Percentiles rank a stretch among this genome's conserved stretches.
Conservation (phyloP, 2,113 vertebrate genomes). For the Engraulis encrasicolus region DNA sequence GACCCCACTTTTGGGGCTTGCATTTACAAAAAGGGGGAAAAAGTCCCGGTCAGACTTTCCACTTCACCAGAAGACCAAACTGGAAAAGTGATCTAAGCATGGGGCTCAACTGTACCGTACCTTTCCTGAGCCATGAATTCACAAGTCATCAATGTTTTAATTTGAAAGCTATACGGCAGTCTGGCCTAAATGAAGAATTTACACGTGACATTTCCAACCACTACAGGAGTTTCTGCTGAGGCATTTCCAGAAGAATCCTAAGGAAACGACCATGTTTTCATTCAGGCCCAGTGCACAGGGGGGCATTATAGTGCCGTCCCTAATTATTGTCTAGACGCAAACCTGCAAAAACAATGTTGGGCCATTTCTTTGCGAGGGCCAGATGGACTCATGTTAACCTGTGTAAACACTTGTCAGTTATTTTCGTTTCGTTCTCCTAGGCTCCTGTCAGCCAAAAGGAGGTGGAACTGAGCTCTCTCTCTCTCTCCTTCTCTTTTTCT, state of each 20-base stretch:
- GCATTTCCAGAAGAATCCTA: not conserved
- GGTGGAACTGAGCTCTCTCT: not conserved
- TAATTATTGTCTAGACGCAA: conserved; percentile 16
- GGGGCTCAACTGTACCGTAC: conserved; percentile 8
- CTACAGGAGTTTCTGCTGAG: not conserved
- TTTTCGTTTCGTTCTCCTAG: not conserved
- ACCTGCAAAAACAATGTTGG: not conserved
- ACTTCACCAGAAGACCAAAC: not conserved
- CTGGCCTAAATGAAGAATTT: not conserved
- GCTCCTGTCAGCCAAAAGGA: not conserved
- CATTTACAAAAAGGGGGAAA: not conserved
- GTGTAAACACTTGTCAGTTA: conserved; percentile 8
- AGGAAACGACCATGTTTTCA: not conserved
- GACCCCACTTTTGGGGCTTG: not conserved
- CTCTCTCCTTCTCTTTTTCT: not conserved
- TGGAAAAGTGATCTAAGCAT: conserved; percentile 5
- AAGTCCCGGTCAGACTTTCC: not conserved
- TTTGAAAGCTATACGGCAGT: conserved; percentile 27
- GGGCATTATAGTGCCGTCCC: not conserved
- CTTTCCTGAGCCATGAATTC: conserved; percentile 1
- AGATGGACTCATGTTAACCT: not conserved
- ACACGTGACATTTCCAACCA: not conserved
- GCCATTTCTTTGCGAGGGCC: not conserved
- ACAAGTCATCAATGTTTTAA: conserved; percentile 42
- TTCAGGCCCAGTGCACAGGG: not conserved